Evolutionary conservation across 2,113 vertebrate species (phyloP), one percentile per base, ranked within the genome.

Genomic region (Astatotilapia flaviijosephi): DNA sequence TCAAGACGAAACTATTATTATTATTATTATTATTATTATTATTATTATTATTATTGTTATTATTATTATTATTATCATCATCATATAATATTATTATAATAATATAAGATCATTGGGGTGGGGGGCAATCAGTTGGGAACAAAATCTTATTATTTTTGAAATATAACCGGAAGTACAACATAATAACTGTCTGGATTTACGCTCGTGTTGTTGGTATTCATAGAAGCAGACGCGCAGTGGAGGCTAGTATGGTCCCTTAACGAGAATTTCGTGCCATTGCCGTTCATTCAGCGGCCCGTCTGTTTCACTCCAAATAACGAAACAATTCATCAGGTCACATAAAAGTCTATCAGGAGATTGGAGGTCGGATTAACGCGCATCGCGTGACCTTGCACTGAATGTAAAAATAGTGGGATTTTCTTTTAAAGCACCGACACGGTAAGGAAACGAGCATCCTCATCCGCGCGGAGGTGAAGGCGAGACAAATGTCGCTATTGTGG

Each of bases 381-480:
- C 60, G 82, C 54, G 33, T 93, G 96, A 96, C 94, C 95, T 94
- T 94, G 93, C 80, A 79, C 45, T 94, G 96, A 95, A 94, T 92
- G 94, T 95, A 92, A 94, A 82, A 86, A 79, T 58, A 91, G 83
- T 86, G 73, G 84, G 86, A 91, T 91, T 90, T 92, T 89, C 60
- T 65, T 84, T 88, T 79, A 87, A 51, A 91, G 90, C 88, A 70
- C 81, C 85, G 87, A 86, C 77, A 96, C 93, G 94, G 95, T 96
- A 95, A 97, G 96, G 65, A 89, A 79, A 88, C 13, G 35, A 85
- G 89, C 91, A 91, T 94, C 92, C 84, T 88, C 68, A 65, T 54
- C 23, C 40, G 33, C 28, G 81, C 82, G 19, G 45, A 49, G 40
- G 3, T 77, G 28, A 58, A 79, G 77, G 51, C 54, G 58, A 84